Evolutionary conservation across 2,888 invertebrate genomes (phyloP), one percentile per base, ranked within the genome.

Genomic region (Panopea generosa): DNA sequence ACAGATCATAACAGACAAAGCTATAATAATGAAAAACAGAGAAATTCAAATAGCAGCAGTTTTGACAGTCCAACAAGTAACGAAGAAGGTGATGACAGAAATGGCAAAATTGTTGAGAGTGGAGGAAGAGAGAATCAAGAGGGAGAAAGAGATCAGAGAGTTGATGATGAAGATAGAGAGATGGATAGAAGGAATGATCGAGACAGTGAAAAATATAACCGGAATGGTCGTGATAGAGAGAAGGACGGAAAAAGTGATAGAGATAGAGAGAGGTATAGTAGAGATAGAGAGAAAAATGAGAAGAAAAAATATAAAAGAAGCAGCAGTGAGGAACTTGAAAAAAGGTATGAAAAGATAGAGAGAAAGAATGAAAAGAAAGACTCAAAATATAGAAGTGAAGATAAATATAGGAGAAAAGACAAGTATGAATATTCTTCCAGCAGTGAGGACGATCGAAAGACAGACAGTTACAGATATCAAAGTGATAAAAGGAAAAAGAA

Each of bases 301-400:
- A 45, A 45, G 20, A 18, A 16, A 18, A 45, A 45, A 45, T 57
- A 43, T 4, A 43, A 40, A 18, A 50, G 66, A 56, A 57, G 47
- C 22, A 62, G 73, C 56, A 69, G 68, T 67, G 71, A 77, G 29
- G 77, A 77, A 62, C 52, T 77, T 4, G 77, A 77, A 43, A 70
- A 53, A 62, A 65, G 53, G 16, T 66, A 73, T 40, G 49, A 66
- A 53, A 73, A 70, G 27, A 69, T 68, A 55, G 77, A 66, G 55
- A 66, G 49, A 56, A 66, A 56, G 20, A 57, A 68, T n/a, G 60
- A 63, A 22, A 53, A 70, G 26, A 52, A 66, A n/a, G 55, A 63
- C 11, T 52, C 26, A 14, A 67, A 40, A 47, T 55, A 56, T 16
- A 49, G 33, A 4, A 33, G 60, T 47, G 50, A 50, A 14, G 24